Conservation (phyloP, 64 coral and sea anemone genomes). For the Hydrozoanthus tunicans region DNA sequence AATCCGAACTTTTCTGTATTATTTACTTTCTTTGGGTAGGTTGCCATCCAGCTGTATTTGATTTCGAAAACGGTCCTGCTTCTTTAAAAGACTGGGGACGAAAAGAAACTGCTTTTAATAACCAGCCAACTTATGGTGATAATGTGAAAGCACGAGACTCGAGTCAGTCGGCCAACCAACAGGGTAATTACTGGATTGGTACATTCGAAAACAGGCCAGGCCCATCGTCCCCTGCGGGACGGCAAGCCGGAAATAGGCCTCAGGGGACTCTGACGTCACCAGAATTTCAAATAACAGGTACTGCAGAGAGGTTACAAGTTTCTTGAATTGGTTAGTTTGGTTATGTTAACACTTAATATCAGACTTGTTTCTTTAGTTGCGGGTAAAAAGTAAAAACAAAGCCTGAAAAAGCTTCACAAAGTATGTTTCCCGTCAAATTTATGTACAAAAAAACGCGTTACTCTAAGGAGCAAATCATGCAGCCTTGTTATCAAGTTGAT, state of each 20-base stretch:
- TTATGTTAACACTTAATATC: not conserved
- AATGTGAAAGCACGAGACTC: constrained; percentile 46
- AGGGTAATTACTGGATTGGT: constrained; percentile 66
- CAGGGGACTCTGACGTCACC: constrained; percentile 61
- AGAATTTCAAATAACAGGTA: constrained; percentile 53
- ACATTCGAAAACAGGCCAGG: constrained; percentile 63
- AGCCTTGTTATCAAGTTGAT: too few species aligned
- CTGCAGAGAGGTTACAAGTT: not conserved
- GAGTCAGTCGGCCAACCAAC: constrained; percentile 12
- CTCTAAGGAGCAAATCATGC: too few species aligned
- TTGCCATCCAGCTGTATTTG: constrained; percentile 30
- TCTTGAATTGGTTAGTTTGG: not conserved
- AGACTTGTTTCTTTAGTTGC: too few species aligned
- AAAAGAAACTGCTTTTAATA: constrained; percentile 56
- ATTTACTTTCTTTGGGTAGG: not conserved
- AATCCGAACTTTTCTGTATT: not conserved
- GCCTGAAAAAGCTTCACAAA: too few species aligned
- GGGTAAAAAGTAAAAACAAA: too few species aligned
- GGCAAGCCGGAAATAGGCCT: constrained; percentile 38
- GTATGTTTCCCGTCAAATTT: too few species aligned
- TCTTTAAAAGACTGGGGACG: constrained; percentile 43
- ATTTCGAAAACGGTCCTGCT: constrained; percentile 43
- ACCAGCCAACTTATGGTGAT: constrained; percentile 60
- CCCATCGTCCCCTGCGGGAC: constrained; percentile 29
- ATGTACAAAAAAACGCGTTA: too few species aligned